These are phyloP conservation scores for Acleris laterana DNA, from an alignment of 2,888 invertebrate genomes.

Conservation along the genomic window DNA sequence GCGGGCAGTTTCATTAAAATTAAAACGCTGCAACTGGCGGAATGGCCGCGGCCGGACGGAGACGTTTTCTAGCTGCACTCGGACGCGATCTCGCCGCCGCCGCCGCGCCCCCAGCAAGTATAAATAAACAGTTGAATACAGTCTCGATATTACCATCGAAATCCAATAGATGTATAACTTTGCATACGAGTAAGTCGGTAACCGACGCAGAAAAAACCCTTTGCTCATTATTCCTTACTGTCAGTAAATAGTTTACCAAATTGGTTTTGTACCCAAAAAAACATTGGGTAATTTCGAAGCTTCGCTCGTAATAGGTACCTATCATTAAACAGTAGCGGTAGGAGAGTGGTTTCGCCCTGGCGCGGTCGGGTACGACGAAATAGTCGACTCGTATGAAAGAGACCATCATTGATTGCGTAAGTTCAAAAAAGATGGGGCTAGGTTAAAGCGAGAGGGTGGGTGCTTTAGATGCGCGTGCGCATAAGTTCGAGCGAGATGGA, in stretches of 20 bases:
- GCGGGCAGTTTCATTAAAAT: slow-evolving; percentile 83
- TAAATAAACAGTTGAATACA: slow-evolving; percentile 25
- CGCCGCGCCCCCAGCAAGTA: slow-evolving; percentile 11
- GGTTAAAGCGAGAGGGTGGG: slow-evolving; percentile 59
- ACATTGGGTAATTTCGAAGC: slow-evolving; percentile 41
- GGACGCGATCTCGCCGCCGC: slow-evolving; percentile 10
- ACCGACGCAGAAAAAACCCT: slow-evolving; percentile 5
- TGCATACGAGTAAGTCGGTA: not conserved
- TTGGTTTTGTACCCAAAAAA: slow-evolving; percentile 31
- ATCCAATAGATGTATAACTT: not conserved
- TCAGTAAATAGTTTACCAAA: slow-evolving; percentile 36
- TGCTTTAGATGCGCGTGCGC: slow-evolving; percentile 64
- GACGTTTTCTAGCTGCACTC: slow-evolving; percentile 74
- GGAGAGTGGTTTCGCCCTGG: slow-evolving; percentile 57
- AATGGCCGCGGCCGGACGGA: slow-evolving; percentile 75
- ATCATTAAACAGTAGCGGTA: slow-evolving; percentile 71
- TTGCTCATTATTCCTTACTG: slow-evolving; percentile 30
- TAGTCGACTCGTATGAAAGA: slow-evolving; percentile 69
- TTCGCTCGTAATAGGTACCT: slow-evolving; percentile 53
- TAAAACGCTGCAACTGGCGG: slow-evolving; percentile 78
- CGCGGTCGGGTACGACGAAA: slow-evolving; percentile 67
- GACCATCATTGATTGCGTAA: slow-evolving; percentile 48
- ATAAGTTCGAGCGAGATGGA: slow-evolving; percentile 66
- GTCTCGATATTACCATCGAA: slow-evolving; percentile 1
- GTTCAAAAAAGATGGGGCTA: slow-evolving; percentile 56